Conservation (phyloP, 1,140 invertebrate species). For the Lepidurus apus region DNA sequence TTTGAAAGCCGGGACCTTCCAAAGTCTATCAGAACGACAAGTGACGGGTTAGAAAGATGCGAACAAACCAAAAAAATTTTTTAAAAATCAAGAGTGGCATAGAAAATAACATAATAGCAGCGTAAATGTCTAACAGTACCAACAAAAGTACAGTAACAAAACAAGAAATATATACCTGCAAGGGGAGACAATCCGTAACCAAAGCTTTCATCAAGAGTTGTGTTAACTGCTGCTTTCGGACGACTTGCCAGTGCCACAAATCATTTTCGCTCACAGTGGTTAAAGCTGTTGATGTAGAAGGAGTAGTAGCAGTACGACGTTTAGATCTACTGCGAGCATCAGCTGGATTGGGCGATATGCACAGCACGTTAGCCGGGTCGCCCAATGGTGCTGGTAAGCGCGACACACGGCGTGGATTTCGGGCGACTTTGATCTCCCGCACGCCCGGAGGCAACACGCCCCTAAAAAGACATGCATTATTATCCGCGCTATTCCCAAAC, state of each 20-base stretch:
- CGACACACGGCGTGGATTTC: slow-evolving; percentile 27
- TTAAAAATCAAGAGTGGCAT: no score
- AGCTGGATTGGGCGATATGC: neutral
- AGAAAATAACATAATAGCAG: no score
- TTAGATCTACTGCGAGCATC: slow-evolving; percentile 1
- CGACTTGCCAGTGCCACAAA: slow-evolving; percentile 33
- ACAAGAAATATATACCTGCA: neutral
- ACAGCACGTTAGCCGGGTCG: slow-evolving; percentile 24
- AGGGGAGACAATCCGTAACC: slow-evolving; percentile 34
- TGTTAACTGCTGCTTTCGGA: slow-evolving; percentile 32
- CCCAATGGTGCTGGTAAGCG: slow-evolving; percentile 31
- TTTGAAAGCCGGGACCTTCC: slow-evolving; percentile 31
- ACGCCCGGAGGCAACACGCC: slow-evolving; percentile 31
- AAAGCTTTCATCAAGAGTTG: slow-evolving; percentile 29
- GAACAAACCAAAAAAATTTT: neutral
- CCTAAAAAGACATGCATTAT: neutral
- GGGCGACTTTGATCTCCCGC: slow-evolving; percentile 28
- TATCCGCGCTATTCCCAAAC: no score
- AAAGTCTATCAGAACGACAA: neutral
- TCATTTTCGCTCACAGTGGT: neutral
- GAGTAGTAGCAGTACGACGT: neutral
- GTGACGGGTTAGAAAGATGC: neutral
- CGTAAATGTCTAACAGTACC: no score
- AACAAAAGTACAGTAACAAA: no score
- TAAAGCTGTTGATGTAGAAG: slow-evolving; percentile 1